These are phyloP conservation scores for Apis cerana DNA, from an alignment of 1,140 invertebrate species.

Conservation along the genomic window DNA sequence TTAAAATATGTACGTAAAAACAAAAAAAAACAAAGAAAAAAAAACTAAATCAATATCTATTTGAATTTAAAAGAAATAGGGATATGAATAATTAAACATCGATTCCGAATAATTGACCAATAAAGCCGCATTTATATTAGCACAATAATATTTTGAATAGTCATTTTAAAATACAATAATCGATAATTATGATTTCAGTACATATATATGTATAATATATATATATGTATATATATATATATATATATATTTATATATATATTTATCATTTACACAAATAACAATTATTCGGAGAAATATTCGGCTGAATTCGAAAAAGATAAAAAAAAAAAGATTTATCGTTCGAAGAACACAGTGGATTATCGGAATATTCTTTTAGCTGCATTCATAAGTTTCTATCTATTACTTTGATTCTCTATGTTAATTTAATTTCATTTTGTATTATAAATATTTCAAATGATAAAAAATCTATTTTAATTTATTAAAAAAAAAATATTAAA, in stretches of 20 bases:
- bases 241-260: not conserved
- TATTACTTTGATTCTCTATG: constrained; percentile 24
- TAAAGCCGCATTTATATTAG: constrained; percentile 76
- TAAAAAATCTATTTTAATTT: not conserved
- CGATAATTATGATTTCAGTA: constrained; percentile 72
- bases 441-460: not conserved
- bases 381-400: constrained; percentile 72
- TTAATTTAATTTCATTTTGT: constrained; percentile 23
- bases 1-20: not conserved
- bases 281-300: constrained; percentile 70
- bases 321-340: constrained; percentile 49
- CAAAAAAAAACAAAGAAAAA: not conserved
- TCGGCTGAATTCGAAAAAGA: constrained; percentile 53
- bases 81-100: constrained; percentile 42
- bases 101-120: constrained; percentile 69
- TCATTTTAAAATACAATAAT: constrained; percentile 74
- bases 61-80: not conserved
- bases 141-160: constrained; percentile 76
- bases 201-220: constrained; percentile 46
- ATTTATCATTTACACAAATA: constrained; percentile 68
- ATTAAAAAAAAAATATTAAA: not conserved
- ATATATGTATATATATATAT: constrained; percentile 39
- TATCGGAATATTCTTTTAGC: constrained; percentile 61
- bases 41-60: not conserved
- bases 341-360: constrained; percentile 60